Evolutionary conservation across 2,797 vertebrate genomes (phyloP).

Genomic region (Sarcophilus harrisii): DNA sequence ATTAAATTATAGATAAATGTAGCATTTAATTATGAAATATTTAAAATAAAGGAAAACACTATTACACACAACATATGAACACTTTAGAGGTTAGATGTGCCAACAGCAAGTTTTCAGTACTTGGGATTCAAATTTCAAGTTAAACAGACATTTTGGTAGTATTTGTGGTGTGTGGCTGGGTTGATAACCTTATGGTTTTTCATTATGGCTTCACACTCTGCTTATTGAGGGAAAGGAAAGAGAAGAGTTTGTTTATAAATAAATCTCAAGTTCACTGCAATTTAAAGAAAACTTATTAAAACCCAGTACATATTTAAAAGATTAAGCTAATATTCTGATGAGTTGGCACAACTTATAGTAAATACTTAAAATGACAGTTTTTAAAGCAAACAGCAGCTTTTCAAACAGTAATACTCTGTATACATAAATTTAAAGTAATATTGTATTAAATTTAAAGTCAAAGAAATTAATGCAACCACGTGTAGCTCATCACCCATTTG

Average conservation of each 20-base stretch:
- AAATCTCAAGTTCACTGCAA: constrained; percentile 52
- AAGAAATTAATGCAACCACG: constrained; percentile 80
- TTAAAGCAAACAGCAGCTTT: constrained; percentile 85
- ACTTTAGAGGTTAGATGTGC: constrained; percentile 84
- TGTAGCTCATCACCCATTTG: constrained; percentile 77
- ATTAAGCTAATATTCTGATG: constrained; percentile 67
- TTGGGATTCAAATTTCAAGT: constrained; percentile 58
- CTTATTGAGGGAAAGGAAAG: not conserved
- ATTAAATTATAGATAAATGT: constrained; percentile 84
- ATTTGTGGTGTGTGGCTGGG: constrained; percentile 58
- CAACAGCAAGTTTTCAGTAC: constrained; percentile 78
- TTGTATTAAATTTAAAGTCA: constrained; percentile 82
- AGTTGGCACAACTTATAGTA: constrained; percentile 86
- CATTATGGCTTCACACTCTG: not conserved
- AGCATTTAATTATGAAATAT: constrained; percentile 82
- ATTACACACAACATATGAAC: constrained; percentile 84
- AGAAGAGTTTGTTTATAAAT: constrained; percentile 50
- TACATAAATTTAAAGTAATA: constrained; percentile 83
- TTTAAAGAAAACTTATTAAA: constrained; percentile 67
- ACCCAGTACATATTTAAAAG: constrained; percentile 55
- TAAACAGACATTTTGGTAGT: constrained; percentile 52
- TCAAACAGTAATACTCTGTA: constrained; percentile 84
- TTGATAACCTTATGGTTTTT: constrained; percentile 2
- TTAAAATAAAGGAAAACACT: constrained; percentile 76
- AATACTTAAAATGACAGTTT: constrained; percentile 83